Evolutionary conservation across 1,140 invertebrate genomes (phyloP).

Genomic region (Coelopa frigida): DNA sequence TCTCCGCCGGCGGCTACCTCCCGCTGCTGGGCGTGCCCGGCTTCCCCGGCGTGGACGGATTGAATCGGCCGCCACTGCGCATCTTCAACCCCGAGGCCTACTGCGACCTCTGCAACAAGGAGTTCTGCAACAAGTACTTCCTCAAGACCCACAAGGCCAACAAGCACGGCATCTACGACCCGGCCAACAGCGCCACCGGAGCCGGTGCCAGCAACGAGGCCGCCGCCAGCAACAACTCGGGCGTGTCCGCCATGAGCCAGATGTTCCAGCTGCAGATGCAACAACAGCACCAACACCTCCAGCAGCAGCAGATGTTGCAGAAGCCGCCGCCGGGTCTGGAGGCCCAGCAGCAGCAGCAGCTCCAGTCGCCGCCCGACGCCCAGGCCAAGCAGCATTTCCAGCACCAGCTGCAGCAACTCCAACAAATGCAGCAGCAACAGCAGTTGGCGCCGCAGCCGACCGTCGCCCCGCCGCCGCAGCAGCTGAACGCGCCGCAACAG

Average conservation of each 20-base stretch:
- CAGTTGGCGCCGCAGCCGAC: constrained; percentile 9
- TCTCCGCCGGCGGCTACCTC: constrained; percentile 35
- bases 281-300: constrained; percentile 21
- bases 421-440: constrained; percentile 15
- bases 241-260: constrained; percentile 24
- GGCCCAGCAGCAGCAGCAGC: constrained; percentile 7
- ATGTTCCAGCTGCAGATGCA: constrained; percentile 23
- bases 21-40: constrained; percentile 37
- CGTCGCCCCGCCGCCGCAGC: constrained; percentile 7
- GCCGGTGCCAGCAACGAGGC: constrained; percentile 27
- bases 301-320: constrained; percentile 15
- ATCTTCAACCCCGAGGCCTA: constrained; percentile 95
- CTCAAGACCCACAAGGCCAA: constrained; percentile 95
- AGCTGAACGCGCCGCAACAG: constrained; percentile 17
- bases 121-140: constrained; percentile 99
- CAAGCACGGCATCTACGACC: constrained; percentile 82
- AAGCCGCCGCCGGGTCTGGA: constrained; percentile 7
- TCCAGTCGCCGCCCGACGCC: constrained; percentile 4
- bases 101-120: constrained; percentile 95
- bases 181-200: constrained; percentile 48
- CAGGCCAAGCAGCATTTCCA: neutral
- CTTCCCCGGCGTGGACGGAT: constrained; percentile 45
- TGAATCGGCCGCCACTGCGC: constrained; percentile 58
- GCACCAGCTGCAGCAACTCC: constrained; percentile 16
- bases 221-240: neutral